Percentiles rank a stretch among this genome's conserved stretches.
These are phyloP conservation scores for Clivina fossor DNA, from an alignment of 2,888 invertebrate species.

Conservation along the genomic window DNA sequence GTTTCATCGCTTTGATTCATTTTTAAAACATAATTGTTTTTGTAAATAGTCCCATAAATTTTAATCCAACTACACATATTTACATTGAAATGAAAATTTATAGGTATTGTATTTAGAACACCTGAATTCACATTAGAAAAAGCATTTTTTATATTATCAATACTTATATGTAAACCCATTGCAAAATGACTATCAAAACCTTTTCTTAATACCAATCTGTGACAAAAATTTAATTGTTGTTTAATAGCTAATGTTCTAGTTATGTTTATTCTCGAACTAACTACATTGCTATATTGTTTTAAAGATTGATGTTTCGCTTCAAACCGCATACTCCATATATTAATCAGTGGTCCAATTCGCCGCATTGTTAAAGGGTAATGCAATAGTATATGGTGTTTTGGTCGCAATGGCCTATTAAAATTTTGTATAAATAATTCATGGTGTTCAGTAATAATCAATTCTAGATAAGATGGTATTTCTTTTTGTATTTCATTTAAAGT, in stretches of 20 bases:
- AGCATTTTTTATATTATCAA: neutral
- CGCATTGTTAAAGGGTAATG: neutral
- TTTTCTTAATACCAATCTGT: constrained; percentile 1
- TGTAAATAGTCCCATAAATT: constrained; percentile 10
- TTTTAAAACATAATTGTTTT: constrained; percentile 1
- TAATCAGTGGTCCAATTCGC: neutral
- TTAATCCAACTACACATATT: neutral
- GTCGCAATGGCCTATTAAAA: neutral
- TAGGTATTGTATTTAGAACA: too few species aligned
- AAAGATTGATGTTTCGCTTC: neutral
- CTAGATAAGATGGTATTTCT: neutral
- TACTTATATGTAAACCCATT: neutral
- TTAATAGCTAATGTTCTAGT: neutral
- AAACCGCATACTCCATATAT: neutral
- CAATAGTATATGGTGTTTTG: constrained; percentile 1
- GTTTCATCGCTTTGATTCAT: too few species aligned
- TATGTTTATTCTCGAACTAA: neutral
- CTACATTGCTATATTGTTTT: neutral
- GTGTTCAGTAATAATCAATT: neutral
- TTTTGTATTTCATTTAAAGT: neutral
- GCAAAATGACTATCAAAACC: constrained; percentile 3
- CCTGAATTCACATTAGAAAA: neutral
- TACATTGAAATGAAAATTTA: constrained; percentile 4
- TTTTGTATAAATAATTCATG: neutral
- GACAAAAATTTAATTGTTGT: neutral